Evolutionary conservation across 2,797 vertebrate species (phyloP), one percentile per base, ranked within the genome.

Genomic region (Epinephelus coioides): DNA sequence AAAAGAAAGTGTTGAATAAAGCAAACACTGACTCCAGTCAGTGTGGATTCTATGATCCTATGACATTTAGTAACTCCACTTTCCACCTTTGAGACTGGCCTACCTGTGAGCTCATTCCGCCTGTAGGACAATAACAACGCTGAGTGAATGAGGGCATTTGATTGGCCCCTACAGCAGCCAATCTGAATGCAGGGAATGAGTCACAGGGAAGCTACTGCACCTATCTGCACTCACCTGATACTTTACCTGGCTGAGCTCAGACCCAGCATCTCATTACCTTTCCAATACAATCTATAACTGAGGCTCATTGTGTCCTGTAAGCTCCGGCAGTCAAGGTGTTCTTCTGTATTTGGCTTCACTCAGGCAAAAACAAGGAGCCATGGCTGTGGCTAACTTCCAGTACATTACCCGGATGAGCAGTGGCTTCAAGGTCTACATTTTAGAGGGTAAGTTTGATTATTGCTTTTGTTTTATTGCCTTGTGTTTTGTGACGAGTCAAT

Each of bases 361-460:
- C 61, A 56, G 54, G 85, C 82, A 88, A 88, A 88, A 82, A 83
- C 70, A 27, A 85, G 87, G 60, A 91, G 64, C 1, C 82, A 96
- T 96, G 96, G 96, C 95, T 5, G 95, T 96, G 78, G 94, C 95
- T 2, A 96, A 96, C 60, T 96, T 96, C 86, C 95, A 96, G 27
- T 96, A 96, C 90, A 96, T 96, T 27, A 96, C 95, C 11, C 90
- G 95, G 74, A 96, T 96, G 95, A 96, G 94, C 94, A 96, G 96
- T 43, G 96, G 96, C 71, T 96, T 96, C 84, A 96, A 96, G 88
- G 96, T 96, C 53, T 96, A 96, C 93, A 96, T 96, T 76, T 84
- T 96, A 79, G 96, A 96, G 81, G 96, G 96, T 96, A 90, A 88
- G 90, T 62, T 73, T 74, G 12, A 56, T 38, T 47, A 21, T 64